Base-by-base conservation (phyloP, 2,797 vertebrate species). In the Natrix natrix region DNA sequence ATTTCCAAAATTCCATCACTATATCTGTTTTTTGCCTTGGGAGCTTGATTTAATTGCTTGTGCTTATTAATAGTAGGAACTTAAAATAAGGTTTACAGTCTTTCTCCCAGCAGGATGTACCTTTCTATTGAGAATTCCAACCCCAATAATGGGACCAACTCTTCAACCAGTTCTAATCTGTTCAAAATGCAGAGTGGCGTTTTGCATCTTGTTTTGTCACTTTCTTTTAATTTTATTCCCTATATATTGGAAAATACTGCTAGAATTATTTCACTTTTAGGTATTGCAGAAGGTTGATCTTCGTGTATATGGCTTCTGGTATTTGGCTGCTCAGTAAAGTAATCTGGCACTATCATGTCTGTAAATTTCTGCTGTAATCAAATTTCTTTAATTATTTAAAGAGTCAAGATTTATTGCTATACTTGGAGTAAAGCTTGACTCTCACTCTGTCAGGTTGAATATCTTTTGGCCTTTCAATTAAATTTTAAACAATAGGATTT, bases 71-170 rank as follows among this genome's bases (percentile, higher is more conserved):
- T 93, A 95, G 95, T 93, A 95, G 94, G 94, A 92, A 52, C 94
- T 95, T 95, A 94, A 96, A 96, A 95, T 89, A 32, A 0, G 93
- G 91, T 95, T 96, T 7, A 94, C 92, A 94, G 93, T 96, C 95
- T 96, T 93, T 95, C 95, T 96, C 96, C 91, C 95, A 94, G 96
- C 96, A 97, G 96, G 96, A 95, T 93, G 91, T n/a, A 91, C 93
- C 95, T 89, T 20, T 94, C 69, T 94, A 91, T 94, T 96, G 94
- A 95, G 95, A 60, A 66, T 95, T 95, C 93, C 94, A 96, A 92
- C 43, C 37, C 11, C 86, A 94, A 95, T 95, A 95, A 96, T 93
- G 96, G 91, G 94, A 95, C 93, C 94, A 95, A 91, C 88, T 94
- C 93, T 96, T 57, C 93, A 94, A 92, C 96, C 96, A 95, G 6